A percentile compares a stretch with the other conserved stretches of the same genome.
These are phyloP conservation scores for Drosophila neocordata DNA, from an alignment of 1,140 invertebrate genomes.

Conservation along the genomic window DNA sequence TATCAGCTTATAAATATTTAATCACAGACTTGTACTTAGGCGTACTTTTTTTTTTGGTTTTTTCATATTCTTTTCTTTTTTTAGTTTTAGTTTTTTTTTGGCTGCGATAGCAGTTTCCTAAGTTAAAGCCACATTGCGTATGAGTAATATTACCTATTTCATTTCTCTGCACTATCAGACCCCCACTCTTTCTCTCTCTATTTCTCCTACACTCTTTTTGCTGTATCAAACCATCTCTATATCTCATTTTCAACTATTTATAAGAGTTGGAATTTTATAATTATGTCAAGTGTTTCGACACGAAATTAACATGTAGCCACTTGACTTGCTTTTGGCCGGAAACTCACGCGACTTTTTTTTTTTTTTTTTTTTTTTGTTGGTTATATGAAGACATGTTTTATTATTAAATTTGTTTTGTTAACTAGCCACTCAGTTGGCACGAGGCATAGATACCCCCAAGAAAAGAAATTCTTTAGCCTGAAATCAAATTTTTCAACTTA, in stretches of 20 bases:
- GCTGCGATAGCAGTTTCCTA: conserved; percentile 40
- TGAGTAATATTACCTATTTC: conserved; percentile 52
- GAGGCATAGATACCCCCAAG: background rate
- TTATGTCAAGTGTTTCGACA: conserved; percentile 79
- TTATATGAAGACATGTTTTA: conserved; percentile 6
- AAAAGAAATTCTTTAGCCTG: background rate
- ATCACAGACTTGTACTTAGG: conserved; percentile 76
- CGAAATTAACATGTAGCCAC: conserved; percentile 72
- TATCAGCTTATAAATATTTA: conserved; percentile 81
- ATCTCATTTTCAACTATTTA: conserved; percentile 2
- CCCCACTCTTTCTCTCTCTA: background rate
- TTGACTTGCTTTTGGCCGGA: conserved; percentile 29
- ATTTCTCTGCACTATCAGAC: background rate
- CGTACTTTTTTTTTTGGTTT: conserved; percentile 50
- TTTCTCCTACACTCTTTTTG: background rate
- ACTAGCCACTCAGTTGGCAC: background rate
- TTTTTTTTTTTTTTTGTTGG: background rate
- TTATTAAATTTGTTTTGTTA: conserved; percentile 6
- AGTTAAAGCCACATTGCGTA: conserved; percentile 42
- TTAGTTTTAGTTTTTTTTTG: conserved; percentile 32
- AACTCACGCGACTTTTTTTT: conserved; percentile 1
- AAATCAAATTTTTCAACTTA: background rate
- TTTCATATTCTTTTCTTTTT: conserved; percentile 26
- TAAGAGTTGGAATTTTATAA: conserved; percentile 42
- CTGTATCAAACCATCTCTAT: conserved; percentile 14